Evolutionary conservation across 2,888 invertebrate genomes (phyloP).

Genomic region (Oscheius sp.): DNA sequence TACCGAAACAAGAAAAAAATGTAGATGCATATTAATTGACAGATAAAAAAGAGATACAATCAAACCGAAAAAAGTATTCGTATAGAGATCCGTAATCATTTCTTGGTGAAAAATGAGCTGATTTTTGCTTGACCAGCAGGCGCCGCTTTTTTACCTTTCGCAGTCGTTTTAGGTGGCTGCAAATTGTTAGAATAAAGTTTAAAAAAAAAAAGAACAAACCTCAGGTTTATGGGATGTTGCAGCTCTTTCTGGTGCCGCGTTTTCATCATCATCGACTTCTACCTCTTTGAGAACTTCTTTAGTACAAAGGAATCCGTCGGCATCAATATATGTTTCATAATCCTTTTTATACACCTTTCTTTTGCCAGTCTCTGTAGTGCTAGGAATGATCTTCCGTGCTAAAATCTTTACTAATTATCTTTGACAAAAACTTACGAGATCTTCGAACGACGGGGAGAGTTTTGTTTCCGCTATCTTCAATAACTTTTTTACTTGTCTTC

Average conservation of each 20-base stretch:
- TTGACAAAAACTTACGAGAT: slow-evolving; percentile 13
- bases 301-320: slow-evolving; percentile 32
- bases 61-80: background rate
- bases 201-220: background rate
- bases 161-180: background rate
- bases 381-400: slow-evolving; percentile 8
- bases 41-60: background rate
- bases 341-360: slow-evolving; percentile 14
- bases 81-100: background rate
- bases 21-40: no score
- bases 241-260: background rate
- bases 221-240: no score
- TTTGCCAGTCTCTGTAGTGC: slow-evolving; percentile 15
- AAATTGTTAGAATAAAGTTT: background rate
- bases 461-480: background rate
- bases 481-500: slow-evolving; percentile 14
- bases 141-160: slow-evolving; percentile 24
- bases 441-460: background rate
- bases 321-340: slow-evolving; percentile 22
- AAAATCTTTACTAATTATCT: background rate
- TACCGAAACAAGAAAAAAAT: no score
- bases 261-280: slow-evolving; percentile 17
- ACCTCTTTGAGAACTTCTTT: slow-evolving; percentile 31
- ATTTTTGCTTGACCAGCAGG: slow-evolving; percentile 36
- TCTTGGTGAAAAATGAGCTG: slow-evolving; percentile 37